A percentile compares a stretch with the other conserved stretches of the same genome.
phyloP scores from a whole-genome alignment of 2,888 invertebrate species.

The Notodromas monacha region DNA sequence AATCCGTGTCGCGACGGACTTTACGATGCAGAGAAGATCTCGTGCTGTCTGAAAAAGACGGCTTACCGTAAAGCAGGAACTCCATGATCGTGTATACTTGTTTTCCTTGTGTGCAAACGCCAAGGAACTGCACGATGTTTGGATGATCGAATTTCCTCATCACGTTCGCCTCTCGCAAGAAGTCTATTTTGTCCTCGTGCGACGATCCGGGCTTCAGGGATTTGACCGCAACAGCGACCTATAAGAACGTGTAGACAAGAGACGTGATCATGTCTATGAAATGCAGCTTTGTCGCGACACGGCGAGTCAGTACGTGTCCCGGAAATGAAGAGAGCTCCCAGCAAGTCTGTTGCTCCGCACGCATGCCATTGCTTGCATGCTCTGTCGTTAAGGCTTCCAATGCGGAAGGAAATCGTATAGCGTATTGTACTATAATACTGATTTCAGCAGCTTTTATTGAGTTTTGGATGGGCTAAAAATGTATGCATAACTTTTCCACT shows the following conservation, averaged over 20 bases:
- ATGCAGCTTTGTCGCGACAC: not conserved
- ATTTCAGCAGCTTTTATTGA: too few relatives aligned
- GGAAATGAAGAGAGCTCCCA: too few relatives aligned
- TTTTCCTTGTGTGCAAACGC: slow-evolving; percentile 51
- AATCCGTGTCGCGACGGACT: not conserved
- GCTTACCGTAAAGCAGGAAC: slow-evolving; percentile 47
- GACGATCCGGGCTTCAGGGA: slow-evolving; percentile 49
- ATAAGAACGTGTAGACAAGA: too few relatives aligned
- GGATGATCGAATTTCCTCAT: slow-evolving; percentile 75
- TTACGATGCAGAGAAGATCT: slow-evolving; percentile 2
- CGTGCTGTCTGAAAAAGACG: not conserved
- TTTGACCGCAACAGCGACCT: slow-evolving; percentile 48
- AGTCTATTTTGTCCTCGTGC: slow-evolving; percentile 58
- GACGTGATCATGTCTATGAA: too few relatives aligned
- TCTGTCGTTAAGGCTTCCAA: too few relatives aligned
- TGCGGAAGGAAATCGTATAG: too few relatives aligned
- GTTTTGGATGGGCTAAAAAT: too few relatives aligned
- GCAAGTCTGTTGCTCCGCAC: too few relatives aligned
- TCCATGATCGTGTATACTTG: slow-evolving; percentile 76
- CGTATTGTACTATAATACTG: too few relatives aligned
- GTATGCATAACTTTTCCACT: too few relatives aligned
- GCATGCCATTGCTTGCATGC: too few relatives aligned
- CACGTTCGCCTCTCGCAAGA: slow-evolving; percentile 62
- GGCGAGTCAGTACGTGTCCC: too few relatives aligned
- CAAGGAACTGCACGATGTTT: slow-evolving; percentile 50